phyloP scores from a whole-genome alignment of 2,113 vertebrate genomes.

The Platysteira castanea region DNA sequence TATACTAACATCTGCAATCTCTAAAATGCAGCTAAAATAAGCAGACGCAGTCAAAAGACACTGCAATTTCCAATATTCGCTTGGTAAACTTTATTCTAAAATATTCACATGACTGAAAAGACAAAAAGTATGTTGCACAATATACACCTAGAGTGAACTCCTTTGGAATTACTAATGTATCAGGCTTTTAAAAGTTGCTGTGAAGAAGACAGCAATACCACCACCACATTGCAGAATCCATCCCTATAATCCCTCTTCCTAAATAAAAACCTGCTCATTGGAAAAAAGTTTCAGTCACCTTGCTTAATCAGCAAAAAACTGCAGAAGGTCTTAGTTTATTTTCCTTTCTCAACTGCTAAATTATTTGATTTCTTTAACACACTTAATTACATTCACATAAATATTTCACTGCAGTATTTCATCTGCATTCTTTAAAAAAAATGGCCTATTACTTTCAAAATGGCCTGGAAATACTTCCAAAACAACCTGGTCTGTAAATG shows the following conservation, averaged over 20 bases:
- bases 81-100: not conserved
- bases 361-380: not conserved
- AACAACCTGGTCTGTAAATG: not conserved
- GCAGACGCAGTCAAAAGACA: not conserved
- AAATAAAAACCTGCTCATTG: not conserved
- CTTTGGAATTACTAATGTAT: not conserved
- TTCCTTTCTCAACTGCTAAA: not conserved
- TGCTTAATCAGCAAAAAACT: not conserved
- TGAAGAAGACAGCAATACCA: not conserved
- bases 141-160: not conserved
- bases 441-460: not conserved
- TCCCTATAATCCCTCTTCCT: not conserved
- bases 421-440: not conserved
- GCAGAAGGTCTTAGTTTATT: not conserved
- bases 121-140: not conserved
- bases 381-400: not conserved
- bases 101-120: not conserved
- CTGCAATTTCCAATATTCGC: not conserved
- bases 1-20: not conserved
- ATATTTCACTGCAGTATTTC: not conserved
- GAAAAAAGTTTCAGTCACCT: not conserved
- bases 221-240: not conserved
- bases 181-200: not conserved
- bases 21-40: not conserved
- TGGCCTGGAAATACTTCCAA: not conserved